phyloP scores from a whole-genome alignment of 2,888 invertebrate species.

The Norana najaformis region DNA sequence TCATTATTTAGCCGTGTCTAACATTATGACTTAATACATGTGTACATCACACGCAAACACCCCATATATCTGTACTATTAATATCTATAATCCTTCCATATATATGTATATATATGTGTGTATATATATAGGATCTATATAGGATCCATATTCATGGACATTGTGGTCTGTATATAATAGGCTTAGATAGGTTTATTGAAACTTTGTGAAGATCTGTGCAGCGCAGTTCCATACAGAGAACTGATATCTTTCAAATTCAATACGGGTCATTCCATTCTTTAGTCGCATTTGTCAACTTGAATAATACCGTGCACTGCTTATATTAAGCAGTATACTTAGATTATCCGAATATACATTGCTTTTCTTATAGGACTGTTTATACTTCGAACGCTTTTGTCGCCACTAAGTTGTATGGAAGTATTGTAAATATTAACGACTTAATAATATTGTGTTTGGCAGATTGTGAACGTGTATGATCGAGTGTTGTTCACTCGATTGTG shows the following conservation, averaged over 20 bases:
- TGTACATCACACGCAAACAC: background rate
- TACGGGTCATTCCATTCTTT: background rate
- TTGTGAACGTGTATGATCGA: too few species aligned
- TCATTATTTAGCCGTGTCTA: background rate
- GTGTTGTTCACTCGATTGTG: too few species aligned
- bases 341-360: background rate
- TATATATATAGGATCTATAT: too few species aligned
- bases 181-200: background rate
- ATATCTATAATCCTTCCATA: too few species aligned
- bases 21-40: background rate
- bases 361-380: background rate
- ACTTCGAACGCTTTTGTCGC: background rate
- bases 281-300: background rate
- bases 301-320: background rate
- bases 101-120: too few species aligned
- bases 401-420: too few species aligned
- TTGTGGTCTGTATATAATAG: background rate
- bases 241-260: background rate
- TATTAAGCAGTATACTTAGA: background rate
- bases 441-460: too few species aligned
- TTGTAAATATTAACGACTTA: too few species aligned
- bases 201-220: background rate
- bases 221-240: background rate
- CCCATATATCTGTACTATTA: background rate
- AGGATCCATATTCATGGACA: background rate